phyloP scores from a whole-genome alignment of 2,113 vertebrate species.

The Anser cygnoides region DNA sequence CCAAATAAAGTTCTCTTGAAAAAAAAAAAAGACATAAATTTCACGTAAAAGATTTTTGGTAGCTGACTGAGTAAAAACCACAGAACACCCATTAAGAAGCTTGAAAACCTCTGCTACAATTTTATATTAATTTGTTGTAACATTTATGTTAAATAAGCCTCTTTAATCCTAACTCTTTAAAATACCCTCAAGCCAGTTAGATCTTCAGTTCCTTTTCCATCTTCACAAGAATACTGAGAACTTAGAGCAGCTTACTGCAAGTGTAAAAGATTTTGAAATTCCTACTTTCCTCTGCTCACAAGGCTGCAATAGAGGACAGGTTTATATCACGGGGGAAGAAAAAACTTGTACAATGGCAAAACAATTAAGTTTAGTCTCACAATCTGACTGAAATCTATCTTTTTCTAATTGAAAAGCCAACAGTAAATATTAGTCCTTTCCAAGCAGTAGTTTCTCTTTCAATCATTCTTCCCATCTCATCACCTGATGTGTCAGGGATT shows the following conservation, averaged over 20 bases:
- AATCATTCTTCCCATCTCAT: neutral
- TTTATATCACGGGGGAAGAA: neutral
- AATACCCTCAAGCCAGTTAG: neutral
- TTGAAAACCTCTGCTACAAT: neutral
- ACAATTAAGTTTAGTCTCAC: neutral
- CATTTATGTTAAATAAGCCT: neutral
- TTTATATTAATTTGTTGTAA: neutral
- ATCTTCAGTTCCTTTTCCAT: neutral
- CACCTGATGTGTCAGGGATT: neutral
- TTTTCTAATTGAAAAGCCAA: neutral
- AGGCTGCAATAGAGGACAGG: neutral
- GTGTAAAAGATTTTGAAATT: neutral
- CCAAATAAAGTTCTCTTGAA: neutral
- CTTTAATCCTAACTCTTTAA: constrained; percentile 1
- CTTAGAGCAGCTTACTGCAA: neutral
- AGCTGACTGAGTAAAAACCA: constrained; percentile 1
- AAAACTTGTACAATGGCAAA: neutral
- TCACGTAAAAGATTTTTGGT: neutral
- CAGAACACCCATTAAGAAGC: neutral
- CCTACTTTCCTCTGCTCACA: neutral
- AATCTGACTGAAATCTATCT: neutral
- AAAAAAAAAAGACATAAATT: constrained; percentile 14
- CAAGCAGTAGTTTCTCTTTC: neutral
- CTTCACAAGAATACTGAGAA: neutral
- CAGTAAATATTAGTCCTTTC: neutral